These are phyloP conservation scores for Pelecanoides urinatrix DNA, from an alignment of 2,113 vertebrate species.

Conservation along the genomic window DNA sequence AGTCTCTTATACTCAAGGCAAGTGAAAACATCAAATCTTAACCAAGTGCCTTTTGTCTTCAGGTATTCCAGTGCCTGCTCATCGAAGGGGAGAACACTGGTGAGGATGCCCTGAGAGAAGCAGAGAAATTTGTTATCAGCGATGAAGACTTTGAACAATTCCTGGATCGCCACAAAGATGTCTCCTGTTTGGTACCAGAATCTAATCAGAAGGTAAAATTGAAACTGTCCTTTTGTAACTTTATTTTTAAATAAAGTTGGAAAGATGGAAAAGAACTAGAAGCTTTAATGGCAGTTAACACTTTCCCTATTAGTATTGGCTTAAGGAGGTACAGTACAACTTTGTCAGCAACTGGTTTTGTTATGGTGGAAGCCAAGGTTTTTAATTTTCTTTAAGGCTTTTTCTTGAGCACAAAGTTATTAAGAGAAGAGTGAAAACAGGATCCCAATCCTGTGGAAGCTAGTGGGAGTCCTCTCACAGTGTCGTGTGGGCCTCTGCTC, in stretches of 20 bases:
- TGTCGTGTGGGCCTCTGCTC: neutral
- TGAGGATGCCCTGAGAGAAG: conserved; percentile 84
- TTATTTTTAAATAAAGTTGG: neutral
- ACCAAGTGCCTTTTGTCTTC: neutral
- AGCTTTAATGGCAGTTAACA: neutral
- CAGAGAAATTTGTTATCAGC: conserved; percentile 83
- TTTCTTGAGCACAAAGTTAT: neutral
- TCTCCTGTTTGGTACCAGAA: conserved; percentile 89
- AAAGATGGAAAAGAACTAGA: neutral
- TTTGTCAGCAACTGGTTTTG: neutral
- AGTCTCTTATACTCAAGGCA: neutral
- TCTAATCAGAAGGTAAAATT: conserved; percentile 89
- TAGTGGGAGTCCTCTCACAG: neutral
- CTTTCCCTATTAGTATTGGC: neutral
- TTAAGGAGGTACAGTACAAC: neutral
- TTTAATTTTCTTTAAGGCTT: neutral
- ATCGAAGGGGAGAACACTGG: conserved; percentile 93
- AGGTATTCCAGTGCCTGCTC: conserved; percentile 94
- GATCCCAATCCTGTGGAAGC: neutral
- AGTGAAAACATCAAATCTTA: neutral
- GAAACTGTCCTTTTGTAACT: neutral
- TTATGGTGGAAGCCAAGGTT: neutral
- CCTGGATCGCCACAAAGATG: conserved; percentile 79
- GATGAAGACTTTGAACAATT: conserved; percentile 85
- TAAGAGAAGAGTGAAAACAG: neutral